Percentiles rank a stretch among this genome's conserved stretches.
Evolutionary conservation across 2,113 vertebrate species (phyloP).

Genomic region (Bujurquina vittata): DNA sequence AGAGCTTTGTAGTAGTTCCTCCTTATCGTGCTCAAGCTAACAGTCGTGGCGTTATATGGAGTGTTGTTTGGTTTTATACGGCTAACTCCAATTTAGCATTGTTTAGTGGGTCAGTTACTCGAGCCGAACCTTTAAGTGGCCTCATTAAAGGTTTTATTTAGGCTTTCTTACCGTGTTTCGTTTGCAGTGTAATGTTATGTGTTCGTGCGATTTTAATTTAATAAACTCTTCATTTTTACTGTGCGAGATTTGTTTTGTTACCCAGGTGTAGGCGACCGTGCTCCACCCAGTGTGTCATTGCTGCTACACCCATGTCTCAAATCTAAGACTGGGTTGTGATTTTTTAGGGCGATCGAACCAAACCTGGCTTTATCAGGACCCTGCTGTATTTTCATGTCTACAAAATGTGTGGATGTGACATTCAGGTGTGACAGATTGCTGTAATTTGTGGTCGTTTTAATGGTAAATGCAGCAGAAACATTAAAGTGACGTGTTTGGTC

Average conservation of each 20-base stretch:
- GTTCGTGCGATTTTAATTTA: not conserved
- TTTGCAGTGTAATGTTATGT: fast-evolving
- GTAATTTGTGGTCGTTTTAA: not conserved
- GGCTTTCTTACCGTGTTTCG: not conserved
- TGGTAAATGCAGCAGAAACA: not conserved
- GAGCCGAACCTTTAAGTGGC: not conserved
- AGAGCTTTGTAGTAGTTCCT: not conserved
- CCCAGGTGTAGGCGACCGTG: not conserved
- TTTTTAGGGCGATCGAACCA: not conserved
- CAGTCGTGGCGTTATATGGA: fast-evolving
- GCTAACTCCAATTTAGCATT: not conserved
- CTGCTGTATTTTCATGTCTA: no score
- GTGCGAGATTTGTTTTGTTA: fast-evolving
- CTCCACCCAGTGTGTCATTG: not conserved
- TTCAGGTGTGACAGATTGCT: not conserved
- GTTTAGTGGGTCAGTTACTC: not conserved
- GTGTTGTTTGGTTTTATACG: not conserved
- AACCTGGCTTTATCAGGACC: not conserved
- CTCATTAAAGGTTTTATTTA: not conserved
- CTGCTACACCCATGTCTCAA: not conserved
- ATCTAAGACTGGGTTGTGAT: not conserved
- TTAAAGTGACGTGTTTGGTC: not conserved
- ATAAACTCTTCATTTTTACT: not conserved
- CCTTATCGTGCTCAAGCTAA: not conserved
- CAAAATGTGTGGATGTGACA: fast-evolving